Base-by-base conservation (phyloP, 2,797 vertebrate species). In the Perodicticus potto region DNA sequence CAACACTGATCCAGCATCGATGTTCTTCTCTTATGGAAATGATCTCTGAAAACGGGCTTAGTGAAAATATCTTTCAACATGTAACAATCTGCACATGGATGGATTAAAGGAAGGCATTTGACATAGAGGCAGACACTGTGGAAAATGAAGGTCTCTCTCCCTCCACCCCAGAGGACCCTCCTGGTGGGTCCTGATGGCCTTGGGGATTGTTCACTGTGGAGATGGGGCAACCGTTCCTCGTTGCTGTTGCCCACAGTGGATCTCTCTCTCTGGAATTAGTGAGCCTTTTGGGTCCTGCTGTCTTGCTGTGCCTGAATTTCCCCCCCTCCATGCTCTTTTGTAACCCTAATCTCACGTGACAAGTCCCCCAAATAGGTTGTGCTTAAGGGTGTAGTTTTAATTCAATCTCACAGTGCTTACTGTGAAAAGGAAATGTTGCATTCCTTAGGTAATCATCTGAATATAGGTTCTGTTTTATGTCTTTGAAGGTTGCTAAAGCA, bases 371-470 rank as follows among this genome's bases (percentile, higher is more conserved):
- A 1, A 43, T 32, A 78, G 34, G 4, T 37, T 53, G 34, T 29
- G 3, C 25, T 78, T 32, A 32, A 20, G 49, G 49, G 10, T 43
- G 17, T 40, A 14, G 23, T 37, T 77, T 90, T 32, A 49, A 43
- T 37, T 37, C 12, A 40, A 20, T 70, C 53, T 65, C 65, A 5
- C 0, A 37, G 40, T 9, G 23, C 22, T 86, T 20, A n/a, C 29
- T 40, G 6, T 57, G 11, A 86, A 11, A 3, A 7, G 20, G 14
- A 83, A 67, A 65, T 27, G 63, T 45, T 0, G 0, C 17, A 8
- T 27, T 43, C 34, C 34, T 90, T 57, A 29, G 55, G 10, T 11
- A 67, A 76, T 40, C 27, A 67, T 73, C 69, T 57, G 23, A 78
- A 80, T 80, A 81, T n/a, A 73, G 63, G 40, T 12, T 89, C 73